phyloP scores from a whole-genome alignment of 2,797 vertebrate species.

The Loriculus beryllinus region DNA sequence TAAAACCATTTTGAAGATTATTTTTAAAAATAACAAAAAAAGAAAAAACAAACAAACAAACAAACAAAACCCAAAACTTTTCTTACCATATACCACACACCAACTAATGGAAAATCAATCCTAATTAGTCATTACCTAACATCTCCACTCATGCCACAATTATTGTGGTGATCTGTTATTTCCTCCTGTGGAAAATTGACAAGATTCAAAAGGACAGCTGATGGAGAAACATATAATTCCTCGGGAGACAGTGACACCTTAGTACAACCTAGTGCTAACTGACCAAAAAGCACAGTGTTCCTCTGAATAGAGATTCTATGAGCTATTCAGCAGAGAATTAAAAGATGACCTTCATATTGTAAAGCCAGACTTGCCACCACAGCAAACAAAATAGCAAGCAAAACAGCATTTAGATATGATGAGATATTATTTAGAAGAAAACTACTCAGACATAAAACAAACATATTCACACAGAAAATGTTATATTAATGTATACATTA shows the following conservation, averaged over 20 bases:
- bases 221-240: background rate
- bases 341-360: slow-evolving; percentile 57
- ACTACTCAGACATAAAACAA: background rate
- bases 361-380: slow-evolving; percentile 51
- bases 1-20: background rate
- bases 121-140: background rate
- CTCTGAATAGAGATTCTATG: background rate
- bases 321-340: background rate
- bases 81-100: background rate
- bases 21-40: background rate
- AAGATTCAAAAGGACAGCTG: background rate
- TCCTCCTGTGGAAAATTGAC: background rate
- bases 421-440: background rate
- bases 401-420: background rate
- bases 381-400: background rate
- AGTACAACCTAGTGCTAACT: background rate
- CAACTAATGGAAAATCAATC: background rate
- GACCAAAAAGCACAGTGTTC: background rate
- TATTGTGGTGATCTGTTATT: background rate
- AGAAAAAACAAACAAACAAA: background rate
- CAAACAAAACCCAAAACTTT: background rate
- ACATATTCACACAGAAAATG: background rate
- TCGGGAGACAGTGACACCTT: background rate
- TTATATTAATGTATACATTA: background rate
- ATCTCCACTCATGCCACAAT: rapidly evolving